Evolutionary conservation across 2,797 vertebrate species (phyloP), one percentile per base, ranked within the genome.

Genomic region (Miichthys miiuy): DNA sequence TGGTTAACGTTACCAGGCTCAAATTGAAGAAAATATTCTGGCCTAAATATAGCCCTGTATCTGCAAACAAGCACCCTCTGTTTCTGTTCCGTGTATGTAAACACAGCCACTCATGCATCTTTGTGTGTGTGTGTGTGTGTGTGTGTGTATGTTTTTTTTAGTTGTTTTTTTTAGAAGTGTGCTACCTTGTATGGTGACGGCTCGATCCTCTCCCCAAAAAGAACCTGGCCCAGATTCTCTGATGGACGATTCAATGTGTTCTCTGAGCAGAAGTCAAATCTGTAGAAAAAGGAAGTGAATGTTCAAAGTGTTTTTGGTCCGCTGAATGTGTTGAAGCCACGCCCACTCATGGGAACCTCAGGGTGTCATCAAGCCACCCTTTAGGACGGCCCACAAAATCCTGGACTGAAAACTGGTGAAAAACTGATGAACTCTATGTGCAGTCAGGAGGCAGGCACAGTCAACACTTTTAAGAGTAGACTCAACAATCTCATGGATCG

Each of bases 131-230:
- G 20, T 20, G 48, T 34, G 20, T 61, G 14, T 47, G 20, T 47
- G 54, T 18, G 6, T 38, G 30, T 30, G 13, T 2, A n/a, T 41
- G 17, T 38, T 1, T 27, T 16, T 2, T 64, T 9, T 27, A 20
- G 18, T n/a, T 41, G 17, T 38, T 7, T 30, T 10, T 2, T 64
- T 9, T 30, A n/a, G 18, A 86, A 80, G 92, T 87, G 30, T 44
- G 6, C 81, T 94, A 98, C 97, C 97, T 97, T 97, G 88, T 99
- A 98, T 3, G 97, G 97, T 23, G 97, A 98, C 0, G 96, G 95
- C 80, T 99, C 97, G 81, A 98, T 98, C 93, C 97, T 96, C 88
- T 99, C 97, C 64, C 97, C 97, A 71, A 98, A 98, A 65, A 98
- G 94, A 6, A 98, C 97, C 81, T 98, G 97, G 61, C 97, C 97